Evolutionary conservation across 2,888 invertebrate species (phyloP).

Genomic region (Oscheius onirici): DNA sequence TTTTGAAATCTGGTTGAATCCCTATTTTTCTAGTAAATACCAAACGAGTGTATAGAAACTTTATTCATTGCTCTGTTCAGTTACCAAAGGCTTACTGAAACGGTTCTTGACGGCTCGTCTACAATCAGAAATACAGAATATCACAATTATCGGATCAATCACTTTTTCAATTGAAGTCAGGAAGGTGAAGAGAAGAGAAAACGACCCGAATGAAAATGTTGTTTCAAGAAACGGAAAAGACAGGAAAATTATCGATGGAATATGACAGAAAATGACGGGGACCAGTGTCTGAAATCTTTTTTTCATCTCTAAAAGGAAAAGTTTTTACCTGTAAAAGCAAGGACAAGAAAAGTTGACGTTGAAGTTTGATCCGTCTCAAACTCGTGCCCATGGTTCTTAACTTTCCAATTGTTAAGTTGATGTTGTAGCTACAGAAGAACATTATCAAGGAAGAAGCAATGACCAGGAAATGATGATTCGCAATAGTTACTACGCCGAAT

Average conservation of each 20-base stretch:
- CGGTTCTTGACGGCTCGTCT: not conserved
- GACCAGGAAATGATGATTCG: slow-evolving; percentile 7
- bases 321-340: slow-evolving; percentile 1
- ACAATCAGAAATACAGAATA: slow-evolving; percentile 19
- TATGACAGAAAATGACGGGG: slow-evolving; percentile 9
- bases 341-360: slow-evolving; percentile 21
- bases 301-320: not conserved
- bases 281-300: slow-evolving; percentile 7
- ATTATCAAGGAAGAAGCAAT: not conserved
- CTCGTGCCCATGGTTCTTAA: slow-evolving; percentile 1
- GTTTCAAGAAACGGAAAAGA: slow-evolving; percentile 5
- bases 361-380: slow-evolving; percentile 3
- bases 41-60: no score
- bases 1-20: no score
- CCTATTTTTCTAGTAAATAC: no score
- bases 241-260: slow-evolving; percentile 13
- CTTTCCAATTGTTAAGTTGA: not conserved
- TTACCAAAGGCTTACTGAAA: not conserved
- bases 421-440: slow-evolving; percentile 7
- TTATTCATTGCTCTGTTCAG: not conserved
- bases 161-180: slow-evolving; percentile 13
- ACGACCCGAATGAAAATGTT: not conserved
- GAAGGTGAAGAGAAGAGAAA: not conserved
- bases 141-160: slow-evolving; percentile 11
- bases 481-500: slow-evolving; percentile 8